These are phyloP conservation scores for Drosophila bunnanda DNA, from an alignment of 2,888 invertebrate genomes.

Conservation along the genomic window DNA sequence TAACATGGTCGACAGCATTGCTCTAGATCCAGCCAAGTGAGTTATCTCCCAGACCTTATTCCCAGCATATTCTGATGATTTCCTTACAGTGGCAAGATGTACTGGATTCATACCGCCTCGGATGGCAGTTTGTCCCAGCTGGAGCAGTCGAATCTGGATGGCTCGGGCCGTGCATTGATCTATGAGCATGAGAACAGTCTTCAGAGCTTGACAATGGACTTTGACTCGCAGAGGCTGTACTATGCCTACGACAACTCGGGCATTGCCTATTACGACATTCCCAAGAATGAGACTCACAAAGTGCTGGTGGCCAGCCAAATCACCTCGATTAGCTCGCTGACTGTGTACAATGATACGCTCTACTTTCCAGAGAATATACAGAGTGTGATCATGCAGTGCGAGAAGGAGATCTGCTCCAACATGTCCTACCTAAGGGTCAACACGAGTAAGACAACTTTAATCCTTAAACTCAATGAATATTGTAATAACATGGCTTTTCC, in stretches of 20 bases:
- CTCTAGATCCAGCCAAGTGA: slow-evolving; percentile 88
- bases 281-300: slow-evolving; percentile 76
- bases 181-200: slow-evolving; percentile 75
- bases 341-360: slow-evolving; percentile 87
- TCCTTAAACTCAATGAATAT: background rate
- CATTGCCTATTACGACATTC: slow-evolving; percentile 87
- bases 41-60: slow-evolving; percentile 6
- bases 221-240: slow-evolving; percentile 87
- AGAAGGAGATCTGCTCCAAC: slow-evolving; percentile 86
- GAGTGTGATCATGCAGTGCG: slow-evolving; percentile 87
- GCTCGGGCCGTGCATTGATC: slow-evolving; percentile 84
- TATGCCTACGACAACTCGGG: slow-evolving; percentile 88
- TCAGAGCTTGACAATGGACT: slow-evolving; percentile 88
- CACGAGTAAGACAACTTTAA: slow-evolving; percentile 84
- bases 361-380: slow-evolving; percentile 89
- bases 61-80: background rate
- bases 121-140: slow-evolving; percentile 85
- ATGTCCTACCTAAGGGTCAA: slow-evolving; percentile 86
- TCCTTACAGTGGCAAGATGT: slow-evolving; percentile 86
- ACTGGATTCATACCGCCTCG: slow-evolving; percentile 86
- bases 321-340: slow-evolving; percentile 86
- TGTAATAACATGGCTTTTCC: background rate
- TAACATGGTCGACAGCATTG: slow-evolving; percentile 87
- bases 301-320: slow-evolving; percentile 81
- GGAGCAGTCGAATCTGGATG: slow-evolving; percentile 89